Base-by-base conservation (phyloP, 1,140 invertebrate species). In the Amphibalanus amphitrite region DNA sequence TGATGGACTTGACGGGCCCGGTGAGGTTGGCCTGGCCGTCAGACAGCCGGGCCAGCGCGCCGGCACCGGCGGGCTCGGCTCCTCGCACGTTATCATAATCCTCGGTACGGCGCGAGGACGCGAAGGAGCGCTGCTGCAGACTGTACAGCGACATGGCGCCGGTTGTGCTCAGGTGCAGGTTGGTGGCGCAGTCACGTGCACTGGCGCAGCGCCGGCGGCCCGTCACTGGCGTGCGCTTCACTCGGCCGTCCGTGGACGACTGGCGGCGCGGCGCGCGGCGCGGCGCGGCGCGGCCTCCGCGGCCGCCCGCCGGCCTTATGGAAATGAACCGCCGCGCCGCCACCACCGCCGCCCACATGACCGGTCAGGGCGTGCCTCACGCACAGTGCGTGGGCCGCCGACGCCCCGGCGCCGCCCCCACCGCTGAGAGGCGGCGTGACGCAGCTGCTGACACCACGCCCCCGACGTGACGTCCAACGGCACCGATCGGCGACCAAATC, bases 41-140 rank as follows among this genome's bases (percentile, higher is more conserved):
- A 69, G 89, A 86, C 77, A 92, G 85, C 76, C 88, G 87, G 79
- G 89, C 88, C 73, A 90, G 78, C 75, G 87, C 85, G 17, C 23
- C 64, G 3, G 64, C 3, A 26, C 26, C 65, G 6, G 65, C n/a
- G n/a, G 65, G 20, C 65, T 26, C 65, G 1, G 26, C 65, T 6
- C 20, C 64, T 10, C 65, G 26, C 47, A 59, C 13, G 47, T 59
- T 59, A 23, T 59, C 47, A 23, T 59, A 59, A 20, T 59, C 47
- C 13, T 59, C 47, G 6, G 47, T 1, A 1, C 47, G 47, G 13
- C 47, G 47, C 6, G 13, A 23, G 6, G 13, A 20, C 10, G 47
- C 1, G 10, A 20, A 23, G 13, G 47, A 17, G 4, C 28, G 28
- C 65, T 28, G 65, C 65, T 67, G 65, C n/a, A 67, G 8, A 0